Evolutionary conservation across 2,888 invertebrate genomes (phyloP), one percentile per base, ranked within the genome.

Genomic region (Caenorhabditis becei): DNA sequence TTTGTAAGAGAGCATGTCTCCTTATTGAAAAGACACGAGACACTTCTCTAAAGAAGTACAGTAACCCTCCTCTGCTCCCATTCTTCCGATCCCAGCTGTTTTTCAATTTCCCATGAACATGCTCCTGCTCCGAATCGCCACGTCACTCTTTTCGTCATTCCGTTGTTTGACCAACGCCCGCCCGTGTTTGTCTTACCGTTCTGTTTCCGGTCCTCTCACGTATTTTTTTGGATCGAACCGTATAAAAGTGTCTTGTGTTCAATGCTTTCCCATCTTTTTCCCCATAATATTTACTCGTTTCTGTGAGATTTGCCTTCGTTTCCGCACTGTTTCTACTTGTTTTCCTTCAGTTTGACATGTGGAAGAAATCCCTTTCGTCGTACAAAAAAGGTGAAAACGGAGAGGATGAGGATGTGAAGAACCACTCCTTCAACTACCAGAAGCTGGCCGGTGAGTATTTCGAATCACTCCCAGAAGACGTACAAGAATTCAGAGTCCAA

Each of bases 161-260:
- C 26, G 23, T 37, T 71, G 62, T 71, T 71, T 70, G 70, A 53
- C 53, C 59, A 70, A 4, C n/a, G 35, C 41, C 41, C 41, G 26
- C 35, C 20, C 41, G 26, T 71, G 20, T 71, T 71, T 71, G 71
- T 32, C 54, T 71, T 71, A 51, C 61, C 61, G 70, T 61, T 70
- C 70, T 28, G 28, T 56, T 71, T 71, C 71, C 71, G 71, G 71
- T 63, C 41, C 54, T 62, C 37, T 37, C 71, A 62, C 71, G 62
- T 62, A 54, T 63, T 53, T 71, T 32, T 62, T 61, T 70, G 53
- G 24, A 23, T 24, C 28, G 16, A 14, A 5, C 41, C 41, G 4
- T 54, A 54, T 54, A 54, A 54, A 54, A 54, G 54, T 16, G 54
- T 26, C n/a, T 8, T 28, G 28, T 28, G 54, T 24, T 8, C 53